Conservation (phyloP, 2,113 vertebrate species). For the Grus americana region DNA sequence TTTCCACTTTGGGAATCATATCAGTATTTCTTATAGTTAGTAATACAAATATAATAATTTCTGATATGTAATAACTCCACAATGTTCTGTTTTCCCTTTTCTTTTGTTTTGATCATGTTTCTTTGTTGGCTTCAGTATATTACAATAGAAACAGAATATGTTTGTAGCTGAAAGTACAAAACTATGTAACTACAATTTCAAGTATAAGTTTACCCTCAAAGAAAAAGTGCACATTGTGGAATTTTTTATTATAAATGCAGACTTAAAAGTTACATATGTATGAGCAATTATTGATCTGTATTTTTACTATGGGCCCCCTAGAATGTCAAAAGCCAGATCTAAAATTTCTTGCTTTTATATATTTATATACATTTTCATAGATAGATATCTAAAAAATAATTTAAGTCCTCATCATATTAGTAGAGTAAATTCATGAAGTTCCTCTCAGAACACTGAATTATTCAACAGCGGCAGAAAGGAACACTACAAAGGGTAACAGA, state of each 20-base stretch:
- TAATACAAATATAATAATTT: neutral
- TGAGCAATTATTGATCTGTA: neutral
- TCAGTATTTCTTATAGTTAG: neutral
- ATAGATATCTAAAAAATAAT: neutral
- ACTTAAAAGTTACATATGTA: neutral
- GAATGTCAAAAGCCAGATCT: neutral
- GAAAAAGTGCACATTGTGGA: neutral
- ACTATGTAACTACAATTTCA: neutral
- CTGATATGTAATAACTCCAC: neutral
- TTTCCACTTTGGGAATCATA: neutral
- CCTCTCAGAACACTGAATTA: neutral
- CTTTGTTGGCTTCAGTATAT: neutral
- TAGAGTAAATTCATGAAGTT: neutral
- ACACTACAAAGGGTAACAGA: too few species aligned
- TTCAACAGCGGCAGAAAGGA: neutral
- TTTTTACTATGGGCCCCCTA: neutral
- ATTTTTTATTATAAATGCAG: neutral
- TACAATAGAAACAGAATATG: neutral
- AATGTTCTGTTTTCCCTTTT: neutral
- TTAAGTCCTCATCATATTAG: neutral
- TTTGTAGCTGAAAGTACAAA: neutral
- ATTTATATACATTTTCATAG: neutral
- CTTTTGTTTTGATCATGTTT: neutral
- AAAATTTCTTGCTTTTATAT: neutral
- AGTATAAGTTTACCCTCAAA: neutral